Base-by-base conservation (phyloP, 1,140 invertebrate genomes). In the Liolophura sinensis region DNA sequence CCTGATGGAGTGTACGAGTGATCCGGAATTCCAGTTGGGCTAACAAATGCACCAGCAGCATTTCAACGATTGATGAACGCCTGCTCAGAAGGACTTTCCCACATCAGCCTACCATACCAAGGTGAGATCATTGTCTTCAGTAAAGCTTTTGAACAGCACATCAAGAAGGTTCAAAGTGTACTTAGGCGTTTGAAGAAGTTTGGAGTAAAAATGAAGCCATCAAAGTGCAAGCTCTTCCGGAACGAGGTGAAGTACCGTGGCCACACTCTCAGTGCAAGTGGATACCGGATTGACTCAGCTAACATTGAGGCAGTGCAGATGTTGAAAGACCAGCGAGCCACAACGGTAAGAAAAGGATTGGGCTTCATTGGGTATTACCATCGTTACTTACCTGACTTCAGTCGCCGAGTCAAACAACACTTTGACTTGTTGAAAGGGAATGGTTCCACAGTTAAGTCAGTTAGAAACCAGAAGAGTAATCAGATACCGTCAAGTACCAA, bases 331-430 rank as follows among this genome's bases (percentile, higher is more conserved):
- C 69, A 76, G n/a, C 25, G 24, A 40, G 72, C 73, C 24, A 75
- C 66, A 56, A 82, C 66, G 60, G 65, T 78, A 6, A 79, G 80
- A 47, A 48, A 78, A 49, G 85, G 88, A 64, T 46, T 88, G 0
- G 87, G 87, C 1, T 70, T 88, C 22, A 51, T 82, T 40, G 77
- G 79, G 50, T 86, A 83, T 65, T 82, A 81, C 67, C 55, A 78
- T 1, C 69, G 73, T 63, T 85, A 84, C 68, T 75, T 86, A 31
- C 78, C 66, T 63, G 75, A 78, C 60, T 71, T 74, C 78, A 82
- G 81, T 15, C 16, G 65, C 1, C 22, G 50, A 49, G 64, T 64
- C 20, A 67, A 68, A 57, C 58, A 25, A n/a, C 25, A 49, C 65
- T 70, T 49, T 58, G 58, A 72, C n/a, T 50, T 72, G 3, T 22